These are phyloP conservation scores for Sepioteuthis lessoniana DNA, from an alignment of 2,888 invertebrate genomes.

Conservation along the genomic window DNA sequence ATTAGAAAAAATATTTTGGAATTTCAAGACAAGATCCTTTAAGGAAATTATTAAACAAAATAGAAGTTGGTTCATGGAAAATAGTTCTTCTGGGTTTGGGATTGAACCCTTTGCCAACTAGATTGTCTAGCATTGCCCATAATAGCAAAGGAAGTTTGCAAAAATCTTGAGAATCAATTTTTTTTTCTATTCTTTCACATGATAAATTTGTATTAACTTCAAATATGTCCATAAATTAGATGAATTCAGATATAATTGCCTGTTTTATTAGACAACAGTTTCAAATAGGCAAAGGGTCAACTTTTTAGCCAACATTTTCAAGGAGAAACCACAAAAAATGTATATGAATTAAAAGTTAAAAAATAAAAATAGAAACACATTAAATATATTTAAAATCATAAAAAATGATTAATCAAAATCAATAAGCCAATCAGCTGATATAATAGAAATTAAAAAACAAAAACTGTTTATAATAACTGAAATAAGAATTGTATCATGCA, in stretches of 20 bases:
- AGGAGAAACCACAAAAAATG: background rate
- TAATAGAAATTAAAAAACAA: too few relatives aligned
- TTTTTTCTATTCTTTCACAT: background rate
- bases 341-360: background rate
- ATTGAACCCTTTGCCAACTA: background rate
- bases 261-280: background rate
- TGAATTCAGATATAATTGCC: constrained; percentile 13
- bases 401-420: background rate
- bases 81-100: background rate
- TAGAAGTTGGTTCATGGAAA: background rate
- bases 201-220: background rate
- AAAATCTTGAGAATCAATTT: background rate
- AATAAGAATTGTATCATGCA: background rate
- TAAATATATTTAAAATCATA: background rate
- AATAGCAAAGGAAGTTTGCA: background rate
- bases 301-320: background rate
- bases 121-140: background rate
- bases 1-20: background rate
- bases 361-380: too few relatives aligned
- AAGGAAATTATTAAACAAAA: background rate
- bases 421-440: background rate
- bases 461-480: background rate
- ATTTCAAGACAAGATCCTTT: background rate
- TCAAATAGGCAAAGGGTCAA: background rate
- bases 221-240: background rate